Percentiles rank a stretch among this genome's conserved stretches.
Evolutionary conservation across 2,113 vertebrate genomes (phyloP).

Genomic region (Oncorhynchus clarkii): DNA sequence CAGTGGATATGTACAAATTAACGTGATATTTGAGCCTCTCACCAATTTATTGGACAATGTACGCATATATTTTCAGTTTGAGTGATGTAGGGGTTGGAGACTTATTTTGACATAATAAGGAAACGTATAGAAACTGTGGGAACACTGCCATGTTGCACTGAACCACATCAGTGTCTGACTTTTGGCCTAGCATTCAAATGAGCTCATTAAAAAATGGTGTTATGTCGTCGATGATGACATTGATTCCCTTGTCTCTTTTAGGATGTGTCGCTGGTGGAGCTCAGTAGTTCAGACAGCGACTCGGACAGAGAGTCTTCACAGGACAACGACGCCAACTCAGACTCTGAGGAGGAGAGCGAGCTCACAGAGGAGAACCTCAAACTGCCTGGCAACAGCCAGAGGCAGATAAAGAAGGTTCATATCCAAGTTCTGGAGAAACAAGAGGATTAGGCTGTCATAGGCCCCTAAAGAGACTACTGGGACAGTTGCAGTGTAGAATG

Average conservation of each 20-base stretch:
- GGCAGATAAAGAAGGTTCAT: slow-evolving; percentile 67
- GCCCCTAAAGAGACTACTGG: not conserved
- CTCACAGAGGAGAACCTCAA: slow-evolving; percentile 81
- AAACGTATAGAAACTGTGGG: no score
- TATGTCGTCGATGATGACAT: not conserved
- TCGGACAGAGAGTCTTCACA: slow-evolving; percentile 55
- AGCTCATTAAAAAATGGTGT: not conserved
- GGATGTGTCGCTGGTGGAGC: slow-evolving; percentile 88
- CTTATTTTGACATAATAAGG: no score
- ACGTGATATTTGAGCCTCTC: no score
- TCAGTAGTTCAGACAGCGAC: slow-evolving; percentile 70
- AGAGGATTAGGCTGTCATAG: slow-evolving; percentile 23
- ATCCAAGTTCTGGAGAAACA: slow-evolving; percentile 80
- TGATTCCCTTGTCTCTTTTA: slow-evolving; percentile 38
- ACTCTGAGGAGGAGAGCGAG: slow-evolving; percentile 54
- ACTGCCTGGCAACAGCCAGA: slow-evolving; percentile 73
- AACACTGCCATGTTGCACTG: no score
- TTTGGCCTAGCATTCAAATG: no score
- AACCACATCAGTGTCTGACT: no score
- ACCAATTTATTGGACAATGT: no score
- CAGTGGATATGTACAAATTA: no score
- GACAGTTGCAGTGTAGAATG: not conserved
- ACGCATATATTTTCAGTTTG: no score
- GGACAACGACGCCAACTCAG: slow-evolving; percentile 69
- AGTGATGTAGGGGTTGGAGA: no score